Evolutionary conservation across 1,140 invertebrate genomes (phyloP), one percentile per base, ranked within the genome.

Genomic region (Protaetia brevitarsis): DNA sequence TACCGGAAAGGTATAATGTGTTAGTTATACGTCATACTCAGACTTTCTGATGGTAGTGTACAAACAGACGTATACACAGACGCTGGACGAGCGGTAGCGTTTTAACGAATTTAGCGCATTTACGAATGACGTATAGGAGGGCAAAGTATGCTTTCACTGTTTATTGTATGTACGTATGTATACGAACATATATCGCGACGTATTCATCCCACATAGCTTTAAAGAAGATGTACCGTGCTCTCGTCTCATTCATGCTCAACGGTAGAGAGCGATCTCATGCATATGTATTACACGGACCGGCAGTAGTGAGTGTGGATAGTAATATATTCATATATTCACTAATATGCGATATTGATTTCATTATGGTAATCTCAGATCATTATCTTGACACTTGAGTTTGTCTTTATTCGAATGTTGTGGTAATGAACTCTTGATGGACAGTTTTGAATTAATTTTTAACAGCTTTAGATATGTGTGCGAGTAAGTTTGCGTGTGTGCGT

Each of bases 311-410:
- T 67, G 62, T 64, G 58, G 66, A 67, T 67, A 60, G 62, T 73
- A 73, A 71, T 72, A 66, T 75, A 75, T 73, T 75, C 71, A 75
- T 75, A 73, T 75, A 75, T 75, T 75, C 73, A 75, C 72, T 75
- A 73, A 75, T 73, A 75, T 71, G 72, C 72, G 69, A 72, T 75
- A 75, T 75, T 75, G 73, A 75, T 75, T 75, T 75, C 73, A 73
- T 75, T 75, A 75, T 75, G 73, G 72, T 75, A 75, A 75, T 75
- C 69, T 65, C 23, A 65, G 72, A 73, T 75, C 68, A 71, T 73
- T 75, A 75, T 75, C 73, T 75, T 73, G 73, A 75, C 72, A 73
- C 69, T 66, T 62, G 66, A 71, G 69, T 74, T 73, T 69, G 71
- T 73, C 69, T 74, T 72, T 72, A 73, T 74, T 70, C 65, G 65